Evolutionary conservation across 2,113 vertebrate species (phyloP), one percentile per base, ranked within the genome.

Genomic region (Nanorana parkeri): DNA sequence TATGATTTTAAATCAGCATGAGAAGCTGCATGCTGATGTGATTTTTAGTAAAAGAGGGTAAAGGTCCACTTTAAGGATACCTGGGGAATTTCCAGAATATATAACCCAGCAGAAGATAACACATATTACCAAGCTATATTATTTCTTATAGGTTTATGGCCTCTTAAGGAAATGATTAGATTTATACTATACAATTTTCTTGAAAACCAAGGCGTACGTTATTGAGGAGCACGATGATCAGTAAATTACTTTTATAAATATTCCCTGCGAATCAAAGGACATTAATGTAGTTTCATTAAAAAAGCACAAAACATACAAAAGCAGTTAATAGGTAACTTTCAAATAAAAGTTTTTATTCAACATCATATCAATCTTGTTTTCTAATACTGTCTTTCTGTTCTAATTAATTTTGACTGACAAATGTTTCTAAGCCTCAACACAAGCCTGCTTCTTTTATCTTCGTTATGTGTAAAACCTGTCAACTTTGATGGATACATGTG

Each of bases 321-420:
- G 15, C 15, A 28, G 72, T 41, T 75, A 60, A 61, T 16, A 21
- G 23, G 36, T 36, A 26, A 73, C 54, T 41, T 56, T 74, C 26
- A 75, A 21, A 55, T 20, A 60, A 61, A 75, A 61, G 17, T 17
- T 28, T 65, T 4, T 17, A 24, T 32, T 41, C 20, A 41, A 79
- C 28, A 79, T 68, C 17, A 58, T 65, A 68, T 68, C 51, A 55
- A 17, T 41, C 77, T 67, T 78, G 51, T 78, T 36, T 47, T 63
- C 24, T 68, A 78, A 68, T 36, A 24, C 64, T 4, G 21, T 36
- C 51, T 68, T 65, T 78, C 63, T 68, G 51, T 68, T n/a, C 77
- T 68, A 79, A 79, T 79, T 79, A 68, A 79, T 58, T 68, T 52
- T 79, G 77, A 79, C 68, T 79, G 77, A 79, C 68, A 52, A 20